Base-by-base conservation (phyloP, 2,113 vertebrate species). In the Rynchops niger region DNA sequence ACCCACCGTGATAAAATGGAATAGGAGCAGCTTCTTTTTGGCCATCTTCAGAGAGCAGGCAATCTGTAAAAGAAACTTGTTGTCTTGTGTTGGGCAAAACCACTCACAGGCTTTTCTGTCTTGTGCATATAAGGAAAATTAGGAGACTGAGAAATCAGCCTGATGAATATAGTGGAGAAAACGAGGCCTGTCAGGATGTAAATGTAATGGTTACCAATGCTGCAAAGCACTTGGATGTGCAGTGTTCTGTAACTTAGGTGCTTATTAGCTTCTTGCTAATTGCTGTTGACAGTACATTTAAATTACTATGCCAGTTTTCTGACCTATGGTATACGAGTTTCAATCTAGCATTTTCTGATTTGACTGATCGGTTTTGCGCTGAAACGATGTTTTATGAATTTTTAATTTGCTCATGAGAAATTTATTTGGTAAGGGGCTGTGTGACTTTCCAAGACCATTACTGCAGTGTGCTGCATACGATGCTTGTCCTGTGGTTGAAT, bases 1-100 rank as follows among this genome's bases (percentile, higher is more conserved):
- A 25, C 16, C 15, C 15, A 12, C 40, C 0, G 0, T 18, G 36
- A 43, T 56, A 50, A 19, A 59, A 49, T 40, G 66, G 29, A 65
- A 16, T 42, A 47, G 38, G 29, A 86, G 42, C 17, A 50, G 19
- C n/a, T 45, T 15, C 34, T 71, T 72, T 50, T 38, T 36, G 32
- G 38, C 9, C 38, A 20, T 74, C 53, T 90, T 81, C 42, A 62
- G n/a, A 47, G 11, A 36, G 18, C 12, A 86, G 22, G 9, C 29
- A 56, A 23, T 65, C 40, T 77, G 16, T 82, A 42, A 81, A 80
- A 84, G 27, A 32, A 56, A 62, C 9, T 15, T 73, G 3, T n/a
- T 56, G 1, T n/a, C 17, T 74, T 79, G 32, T 21, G 15, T 26
- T 20, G 10, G 11, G 29, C 32, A 69, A 45, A 42, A 12, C 15